Evolutionary conservation across 1,140 invertebrate species (phyloP).

Genomic region (Popillia japonica): DNA sequence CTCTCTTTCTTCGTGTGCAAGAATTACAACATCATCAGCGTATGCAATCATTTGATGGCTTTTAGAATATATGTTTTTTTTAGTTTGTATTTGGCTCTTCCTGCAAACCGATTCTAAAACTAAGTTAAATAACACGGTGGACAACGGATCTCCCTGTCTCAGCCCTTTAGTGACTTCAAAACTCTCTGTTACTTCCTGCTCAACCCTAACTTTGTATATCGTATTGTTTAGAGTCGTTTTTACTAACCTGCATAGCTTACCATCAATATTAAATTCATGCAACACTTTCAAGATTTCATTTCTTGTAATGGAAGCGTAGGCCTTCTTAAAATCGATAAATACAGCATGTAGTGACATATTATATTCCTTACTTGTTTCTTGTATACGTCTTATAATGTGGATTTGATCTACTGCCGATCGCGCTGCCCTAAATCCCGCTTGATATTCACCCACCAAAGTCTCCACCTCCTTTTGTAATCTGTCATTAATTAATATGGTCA

Average conservation of each 20-base stretch:
- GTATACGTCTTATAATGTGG: background rate
- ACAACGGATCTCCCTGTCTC: background rate
- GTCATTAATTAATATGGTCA: background rate
- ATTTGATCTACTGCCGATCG: background rate
- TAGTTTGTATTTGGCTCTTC: background rate
- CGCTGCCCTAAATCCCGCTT: background rate
- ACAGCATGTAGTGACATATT: background rate
- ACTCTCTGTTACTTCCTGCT: background rate
- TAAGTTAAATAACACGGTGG: background rate
- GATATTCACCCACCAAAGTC: background rate
- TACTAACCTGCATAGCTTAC: background rate
- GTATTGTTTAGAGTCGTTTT: background rate
- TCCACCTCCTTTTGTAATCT: background rate
- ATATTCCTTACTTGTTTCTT: background rate
- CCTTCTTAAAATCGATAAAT: background rate
- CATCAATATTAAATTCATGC: background rate
- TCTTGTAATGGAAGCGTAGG: background rate
- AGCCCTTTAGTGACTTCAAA: background rate
- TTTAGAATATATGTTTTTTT: background rate
- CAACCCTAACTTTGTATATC: background rate
- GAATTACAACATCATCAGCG: background rate
- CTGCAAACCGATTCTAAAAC: background rate
- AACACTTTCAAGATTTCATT: too few relatives aligned
- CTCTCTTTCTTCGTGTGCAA: constrained; percentile 4
- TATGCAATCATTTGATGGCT: background rate